phyloP scores from a whole-genome alignment of 23 tunicate genomes.

The Ascidia mentula region DNA sequence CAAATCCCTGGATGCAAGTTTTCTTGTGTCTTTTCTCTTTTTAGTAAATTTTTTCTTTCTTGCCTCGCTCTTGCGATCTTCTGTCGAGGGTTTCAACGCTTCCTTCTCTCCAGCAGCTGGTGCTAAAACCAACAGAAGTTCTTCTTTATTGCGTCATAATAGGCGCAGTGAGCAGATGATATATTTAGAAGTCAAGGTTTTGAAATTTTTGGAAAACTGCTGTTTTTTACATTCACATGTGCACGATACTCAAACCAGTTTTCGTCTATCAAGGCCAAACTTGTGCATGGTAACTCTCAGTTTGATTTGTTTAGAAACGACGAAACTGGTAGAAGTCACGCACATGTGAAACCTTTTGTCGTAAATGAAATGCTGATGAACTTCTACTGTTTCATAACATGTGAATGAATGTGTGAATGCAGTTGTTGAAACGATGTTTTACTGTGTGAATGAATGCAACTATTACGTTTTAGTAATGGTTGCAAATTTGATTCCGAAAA shows the following conservation, averaged over 20 bases:
- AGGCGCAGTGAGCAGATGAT: background rate
- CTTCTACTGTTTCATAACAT: no score
- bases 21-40: conserved; percentile 1
- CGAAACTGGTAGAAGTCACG: no score
- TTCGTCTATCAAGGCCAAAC: no score
- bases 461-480: background rate
- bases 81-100: background rate
- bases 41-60: background rate
- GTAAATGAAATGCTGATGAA: no score
- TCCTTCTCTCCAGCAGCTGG: background rate
- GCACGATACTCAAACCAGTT: no score
- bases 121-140: background rate
- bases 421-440: background rate
- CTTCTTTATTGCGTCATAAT: background rate
- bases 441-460: background rate
- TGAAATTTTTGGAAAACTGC: no score
- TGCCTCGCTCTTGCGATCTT: background rate
- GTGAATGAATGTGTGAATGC: no score
- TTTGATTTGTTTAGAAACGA: no score
- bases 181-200: no score
- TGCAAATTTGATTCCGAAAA: background rate
- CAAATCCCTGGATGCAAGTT: background rate
- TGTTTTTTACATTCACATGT: no score
- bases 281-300: no score
- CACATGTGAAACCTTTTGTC: no score